phyloP scores from a whole-genome alignment of 1,140 invertebrate species.

The Achatina immaculata region DNA sequence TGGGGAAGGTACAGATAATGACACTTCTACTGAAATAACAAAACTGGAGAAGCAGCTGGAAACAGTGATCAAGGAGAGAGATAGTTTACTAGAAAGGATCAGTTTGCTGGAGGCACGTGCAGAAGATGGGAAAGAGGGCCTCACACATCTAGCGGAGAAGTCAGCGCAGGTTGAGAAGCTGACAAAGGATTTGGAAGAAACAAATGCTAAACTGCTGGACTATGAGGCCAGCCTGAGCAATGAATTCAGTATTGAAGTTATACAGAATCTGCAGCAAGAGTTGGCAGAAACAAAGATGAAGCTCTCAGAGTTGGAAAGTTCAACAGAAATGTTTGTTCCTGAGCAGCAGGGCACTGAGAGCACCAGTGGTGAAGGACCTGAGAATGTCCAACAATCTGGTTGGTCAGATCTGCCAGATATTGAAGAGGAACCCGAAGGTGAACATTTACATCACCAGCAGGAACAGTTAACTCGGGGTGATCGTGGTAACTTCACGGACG shows the following conservation, averaged over 20 bases:
- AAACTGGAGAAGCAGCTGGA: not conserved
- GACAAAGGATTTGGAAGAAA: not conserved
- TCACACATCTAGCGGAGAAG: constrained; percentile 2
- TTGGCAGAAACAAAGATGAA: constrained; percentile 28
- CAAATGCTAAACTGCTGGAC: constrained; percentile 16
- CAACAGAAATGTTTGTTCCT: not conserved
- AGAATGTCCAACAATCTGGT: not conserved
- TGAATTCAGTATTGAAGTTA: constrained; percentile 24
- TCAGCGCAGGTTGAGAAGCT: not conserved
- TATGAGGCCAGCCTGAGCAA: constrained; percentile 22
- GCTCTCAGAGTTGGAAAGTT: constrained; percentile 22
- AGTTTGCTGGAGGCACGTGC: constrained; percentile 14
- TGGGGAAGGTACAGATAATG: constrained; percentile 36
- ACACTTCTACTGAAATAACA: not conserved
- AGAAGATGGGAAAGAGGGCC: constrained; percentile 25
- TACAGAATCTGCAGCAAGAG: constrained; percentile 35
- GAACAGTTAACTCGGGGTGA: not conserved
- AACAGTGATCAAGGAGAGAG: constrained; percentile 17
- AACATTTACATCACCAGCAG: not conserved
- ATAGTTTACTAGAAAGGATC: constrained; percentile 12
- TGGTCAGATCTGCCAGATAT: constrained; percentile 29
- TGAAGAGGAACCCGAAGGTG: constrained; percentile 7
- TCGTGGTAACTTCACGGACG: not conserved
- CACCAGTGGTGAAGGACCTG: not conserved
- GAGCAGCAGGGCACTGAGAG: not conserved